Percentiles rank a stretch among this genome's conserved stretches.
These are phyloP conservation scores for Halcyon malimbica DNA, from an alignment of 2,113 vertebrate genomes.

Conservation along the genomic window DNA sequence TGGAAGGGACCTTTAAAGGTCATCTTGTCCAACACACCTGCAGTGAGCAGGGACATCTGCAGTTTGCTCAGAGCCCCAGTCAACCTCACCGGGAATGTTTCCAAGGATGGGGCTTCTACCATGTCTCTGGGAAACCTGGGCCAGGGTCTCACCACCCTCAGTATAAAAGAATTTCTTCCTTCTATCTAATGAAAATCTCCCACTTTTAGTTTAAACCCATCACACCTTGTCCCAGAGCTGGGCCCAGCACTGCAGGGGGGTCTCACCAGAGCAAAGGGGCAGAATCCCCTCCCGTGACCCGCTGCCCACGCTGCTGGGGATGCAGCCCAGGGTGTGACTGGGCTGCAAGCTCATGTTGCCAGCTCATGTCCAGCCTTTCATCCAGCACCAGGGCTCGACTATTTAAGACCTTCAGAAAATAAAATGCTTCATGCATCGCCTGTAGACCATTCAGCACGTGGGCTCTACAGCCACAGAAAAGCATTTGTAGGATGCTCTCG, in stretches of 20 bases:
- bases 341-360: too few relatives aligned
- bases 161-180: not conserved
- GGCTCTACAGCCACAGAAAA: not conserved
- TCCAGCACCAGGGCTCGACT: not conserved
- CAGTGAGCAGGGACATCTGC: not conserved
- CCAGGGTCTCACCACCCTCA: not conserved
- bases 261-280: not conserved
- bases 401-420: not conserved
- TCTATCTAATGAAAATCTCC: not conserved
- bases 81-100: not conserved
- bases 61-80: not conserved
- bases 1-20: not conserved
- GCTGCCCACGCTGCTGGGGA: too few relatives aligned
- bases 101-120: not conserved
- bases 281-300: not conserved
- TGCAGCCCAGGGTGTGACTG: too few relatives aligned
- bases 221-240: not conserved
- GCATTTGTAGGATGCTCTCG: not conserved
- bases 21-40: not conserved
- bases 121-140: not conserved
- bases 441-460: rapidly evolving
- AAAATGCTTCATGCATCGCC: not conserved
- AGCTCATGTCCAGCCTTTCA: not conserved
- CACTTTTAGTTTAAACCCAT: not conserved
- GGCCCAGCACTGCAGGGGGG: not conserved